phyloP scores from a whole-genome alignment of 2,113 vertebrate genomes.

The human region DNA sequence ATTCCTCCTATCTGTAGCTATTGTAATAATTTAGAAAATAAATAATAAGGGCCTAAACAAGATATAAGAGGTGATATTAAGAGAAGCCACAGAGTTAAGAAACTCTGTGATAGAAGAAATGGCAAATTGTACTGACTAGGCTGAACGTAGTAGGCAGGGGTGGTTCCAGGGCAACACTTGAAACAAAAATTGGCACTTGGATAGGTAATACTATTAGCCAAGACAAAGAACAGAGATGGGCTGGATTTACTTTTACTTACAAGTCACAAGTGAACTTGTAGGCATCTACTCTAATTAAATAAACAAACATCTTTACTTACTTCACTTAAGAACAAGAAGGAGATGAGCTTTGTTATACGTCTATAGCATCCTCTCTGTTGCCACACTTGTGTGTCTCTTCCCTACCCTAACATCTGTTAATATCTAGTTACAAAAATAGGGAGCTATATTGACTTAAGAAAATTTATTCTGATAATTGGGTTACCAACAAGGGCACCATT shows the following conservation, averaged over 20 bases:
- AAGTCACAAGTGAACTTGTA: too few species aligned
- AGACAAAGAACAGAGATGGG: neutral
- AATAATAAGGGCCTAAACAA: neutral
- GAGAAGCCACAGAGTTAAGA: neutral
- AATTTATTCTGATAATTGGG: too few species aligned
- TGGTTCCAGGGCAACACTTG: neutral
- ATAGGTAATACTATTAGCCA: neutral
- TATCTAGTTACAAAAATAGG: neutral
- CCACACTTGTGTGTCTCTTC: neutral
- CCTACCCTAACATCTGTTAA: neutral
- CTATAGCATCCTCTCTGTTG: neutral
- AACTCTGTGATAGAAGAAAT: neutral
- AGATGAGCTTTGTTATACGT: neutral
- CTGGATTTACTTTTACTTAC: neutral
- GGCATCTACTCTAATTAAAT: too few species aligned
- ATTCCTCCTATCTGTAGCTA: neutral
- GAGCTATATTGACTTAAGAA: neutral
- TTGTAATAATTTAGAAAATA: slow-evolving; percentile 8
- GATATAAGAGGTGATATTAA: neutral
- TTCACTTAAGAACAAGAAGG: neutral
- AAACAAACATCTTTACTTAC: too few species aligned
- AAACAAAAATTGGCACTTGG: neutral
- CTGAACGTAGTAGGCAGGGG: neutral
- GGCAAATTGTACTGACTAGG: neutral
- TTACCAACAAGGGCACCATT: too few species aligned